Conservation (phyloP, 2,113 vertebrate species). For the Tringa solitaria region DNA sequence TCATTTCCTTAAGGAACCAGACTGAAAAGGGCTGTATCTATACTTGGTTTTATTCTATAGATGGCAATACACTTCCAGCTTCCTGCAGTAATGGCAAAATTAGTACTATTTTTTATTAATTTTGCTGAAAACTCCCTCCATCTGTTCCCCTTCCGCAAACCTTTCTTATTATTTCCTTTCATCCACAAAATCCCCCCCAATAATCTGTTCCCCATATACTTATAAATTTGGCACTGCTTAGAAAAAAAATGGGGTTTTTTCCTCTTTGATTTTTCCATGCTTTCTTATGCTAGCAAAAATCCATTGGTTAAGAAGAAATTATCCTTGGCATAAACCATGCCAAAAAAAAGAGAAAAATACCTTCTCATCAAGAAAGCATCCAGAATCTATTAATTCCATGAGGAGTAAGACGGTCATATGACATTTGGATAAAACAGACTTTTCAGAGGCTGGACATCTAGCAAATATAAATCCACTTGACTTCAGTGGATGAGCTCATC, state of each 20-base stretch:
- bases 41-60: background rate
- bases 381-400: background rate
- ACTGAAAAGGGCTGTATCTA: background rate
- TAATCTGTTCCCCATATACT: background rate
- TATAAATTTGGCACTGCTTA: background rate
- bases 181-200: accelerated
- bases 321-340: background rate
- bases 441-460: background rate
- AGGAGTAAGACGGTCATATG: background rate
- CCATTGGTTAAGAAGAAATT: background rate
- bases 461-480: background rate
- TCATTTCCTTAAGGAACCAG: background rate
- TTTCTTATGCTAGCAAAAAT: background rate
- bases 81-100: background rate
- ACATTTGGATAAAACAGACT: background rate
- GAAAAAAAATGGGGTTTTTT: background rate
- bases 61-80: background rate
- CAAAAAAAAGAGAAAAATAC: background rate
- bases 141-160: background rate
- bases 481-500: background rate
- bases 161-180: background rate
- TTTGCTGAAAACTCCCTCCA: background rate
- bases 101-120: background rate
- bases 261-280: background rate
- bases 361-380: background rate